Evolutionary conservation across 2,888 invertebrate genomes (phyloP), one percentile per base, ranked within the genome.

Genomic region (Pecten maximus): DNA sequence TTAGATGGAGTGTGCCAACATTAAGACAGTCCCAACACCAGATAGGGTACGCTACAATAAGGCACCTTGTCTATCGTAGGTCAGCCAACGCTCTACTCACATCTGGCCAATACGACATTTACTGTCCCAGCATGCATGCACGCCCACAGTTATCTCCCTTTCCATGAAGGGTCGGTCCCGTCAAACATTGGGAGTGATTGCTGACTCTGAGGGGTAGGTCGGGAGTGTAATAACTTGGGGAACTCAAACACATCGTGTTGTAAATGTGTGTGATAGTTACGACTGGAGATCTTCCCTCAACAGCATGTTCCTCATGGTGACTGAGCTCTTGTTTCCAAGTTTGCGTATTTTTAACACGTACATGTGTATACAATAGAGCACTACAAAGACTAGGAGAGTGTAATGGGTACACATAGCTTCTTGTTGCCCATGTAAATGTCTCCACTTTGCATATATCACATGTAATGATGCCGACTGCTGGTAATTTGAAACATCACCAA

Each of bases 401-500:
- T 74, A 74, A 28, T 28, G 23, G 35, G 74, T 74, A 74, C 74
- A 74, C 74, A 74, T 74, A 74, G 28, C 35, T 16, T 35, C 74
- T 74, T 74, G 74, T 74, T 74, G 0, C 35, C 10, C 74, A 35
- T 35, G 35, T 74, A 35, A 74, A 74, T 74, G 74, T 74, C 74
- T 74, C 35, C 10, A 35, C 74, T 28, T 28, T 28, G 35, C 74
- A 74, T 74, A 35, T 74, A 74, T 74, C 74, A 74, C 74, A 74
- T 28, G 35, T 74, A 74, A 74, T 74, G 74, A 74, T 74, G 74
- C 35, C 74, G 74, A 74, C 74, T 74, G 74, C 35, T 35, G 74
- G 74, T 74, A 74, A 74, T 74, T 74, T 74, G 74, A 74, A 74
- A 74, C 74, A 74, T 74, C 74, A 74, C 74, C 74, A 12, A 74